A percentile compares a stretch with the other conserved stretches of the same genome.
Conservation (phyloP, 2,113 vertebrate genomes). For the Nannospalax galili region DNA sequence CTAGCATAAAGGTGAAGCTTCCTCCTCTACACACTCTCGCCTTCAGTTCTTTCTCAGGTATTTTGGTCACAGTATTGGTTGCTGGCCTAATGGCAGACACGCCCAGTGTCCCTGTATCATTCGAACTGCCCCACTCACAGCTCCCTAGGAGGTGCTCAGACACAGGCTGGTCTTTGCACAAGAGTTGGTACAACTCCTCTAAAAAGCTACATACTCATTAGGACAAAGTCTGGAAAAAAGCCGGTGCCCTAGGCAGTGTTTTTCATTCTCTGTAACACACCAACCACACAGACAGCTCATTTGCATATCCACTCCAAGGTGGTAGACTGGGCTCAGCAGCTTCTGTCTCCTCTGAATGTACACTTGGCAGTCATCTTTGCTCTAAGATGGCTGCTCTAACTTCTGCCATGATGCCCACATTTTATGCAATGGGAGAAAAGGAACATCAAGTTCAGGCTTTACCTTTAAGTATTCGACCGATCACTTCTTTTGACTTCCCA, state of each 20-base stretch:
- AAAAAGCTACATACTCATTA: neutral
- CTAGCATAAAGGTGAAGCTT: neutral
- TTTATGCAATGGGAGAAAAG: neutral
- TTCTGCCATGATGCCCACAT: neutral
- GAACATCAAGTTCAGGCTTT: neutral
- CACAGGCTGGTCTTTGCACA: neutral
- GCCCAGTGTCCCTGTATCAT: neutral
- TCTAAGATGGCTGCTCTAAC: neutral
- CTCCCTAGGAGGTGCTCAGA: too few relatives aligned
- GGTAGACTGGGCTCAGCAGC: too few relatives aligned
- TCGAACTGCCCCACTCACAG: rapidly evolving
- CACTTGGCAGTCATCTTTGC: neutral
- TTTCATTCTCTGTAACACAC: neutral
- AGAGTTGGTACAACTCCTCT: too few relatives aligned
- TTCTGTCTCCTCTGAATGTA: neutral
- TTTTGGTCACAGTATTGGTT: neutral
- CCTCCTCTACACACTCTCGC: neutral
- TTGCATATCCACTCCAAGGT: rapidly evolving
- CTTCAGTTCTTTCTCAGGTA: neutral
- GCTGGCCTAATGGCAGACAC: too few relatives aligned
- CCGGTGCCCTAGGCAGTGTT: neutral
- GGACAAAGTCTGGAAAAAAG: neutral
- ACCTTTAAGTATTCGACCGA: neutral
- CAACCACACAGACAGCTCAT: rapidly evolving
- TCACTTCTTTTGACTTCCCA: neutral